Base-by-base conservation (phyloP, 2,888 invertebrate species). In the Kryphioiulus occultus region DNA sequence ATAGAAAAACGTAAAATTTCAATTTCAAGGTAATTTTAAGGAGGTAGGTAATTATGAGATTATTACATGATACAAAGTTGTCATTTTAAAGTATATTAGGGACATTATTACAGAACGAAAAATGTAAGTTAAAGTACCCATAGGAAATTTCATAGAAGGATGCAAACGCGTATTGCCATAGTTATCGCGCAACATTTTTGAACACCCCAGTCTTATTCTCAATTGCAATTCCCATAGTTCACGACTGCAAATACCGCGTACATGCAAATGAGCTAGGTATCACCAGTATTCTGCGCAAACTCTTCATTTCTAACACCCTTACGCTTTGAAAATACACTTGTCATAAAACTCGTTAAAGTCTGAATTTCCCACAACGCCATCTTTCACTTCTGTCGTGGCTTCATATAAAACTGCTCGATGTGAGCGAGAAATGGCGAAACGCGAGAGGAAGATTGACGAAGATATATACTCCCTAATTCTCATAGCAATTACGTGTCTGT, bases 401-500 rank as follows among this genome's bases (percentile, higher is more conserved):
- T 53, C 68, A n/a, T 68, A 35, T 35, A 35, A 7, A 68, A 68
- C 68, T n/a, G 26, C 68, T 26, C 26, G 68, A 68, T 26, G 10
- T 22, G 68, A 9, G 68, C 68, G 12, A 10, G 26, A 22, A 68
- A 68, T 68, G 68, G 68, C 26, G 10, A 1, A 26, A 68, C 68
- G n/a, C 26, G 19, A n/a, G 53, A 68, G 22, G 68, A 68, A 68
- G 68, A 68, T 68, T 68, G 68, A 68, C 68, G 68, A 68, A 68
- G 68, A 68, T 68, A 26, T 68, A 68, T 68, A 26, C 68, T 68
- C 68, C 68, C 68, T 68, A 68, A 68, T 68, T 68, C 68, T 68
- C 68, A 68, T 26, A 68, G 68, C 68, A 68, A 68, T 68, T 68
- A 68, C 68, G 68, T 15, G 68, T 26, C 68, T 68, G 68, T 68